Conservation (phyloP, 2,888 invertebrate genomes). For the Tolmerus cingulatus region DNA sequence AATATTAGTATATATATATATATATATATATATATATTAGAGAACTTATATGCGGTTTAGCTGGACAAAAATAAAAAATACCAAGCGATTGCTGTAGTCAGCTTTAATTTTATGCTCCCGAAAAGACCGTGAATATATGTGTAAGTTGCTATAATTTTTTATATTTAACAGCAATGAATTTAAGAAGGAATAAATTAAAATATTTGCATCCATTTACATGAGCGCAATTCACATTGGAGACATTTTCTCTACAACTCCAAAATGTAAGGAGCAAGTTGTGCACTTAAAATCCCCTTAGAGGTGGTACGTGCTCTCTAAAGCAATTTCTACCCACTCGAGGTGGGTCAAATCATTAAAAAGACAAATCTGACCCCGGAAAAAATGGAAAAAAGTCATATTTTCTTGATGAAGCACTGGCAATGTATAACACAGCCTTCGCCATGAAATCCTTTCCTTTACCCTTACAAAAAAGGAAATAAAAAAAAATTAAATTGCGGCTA, state of each 20-base stretch:
- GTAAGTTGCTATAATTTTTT: no score
- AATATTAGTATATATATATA: no score
- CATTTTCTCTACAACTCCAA: neutral
- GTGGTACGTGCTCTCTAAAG: neutral
- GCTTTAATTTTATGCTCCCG: no score
- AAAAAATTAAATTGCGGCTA: neutral
- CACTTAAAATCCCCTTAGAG: neutral
- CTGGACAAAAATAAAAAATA: no score
- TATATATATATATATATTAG: no score
- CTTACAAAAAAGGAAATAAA: neutral
- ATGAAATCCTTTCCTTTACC: neutral
- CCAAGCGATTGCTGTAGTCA: no score
- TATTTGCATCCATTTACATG: neutral
- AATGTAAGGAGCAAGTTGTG: neutral
- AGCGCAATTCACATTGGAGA: neutral
- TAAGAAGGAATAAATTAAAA: neutral
- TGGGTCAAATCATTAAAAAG: neutral
- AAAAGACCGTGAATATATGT: no score
- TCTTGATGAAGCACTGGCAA: neutral
- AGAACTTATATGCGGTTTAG: no score
- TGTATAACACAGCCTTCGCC: neutral
- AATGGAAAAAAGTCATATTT: neutral
- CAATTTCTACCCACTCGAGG: neutral
- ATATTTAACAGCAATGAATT: neutral
- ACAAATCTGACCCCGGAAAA: neutral